Conservation (phyloP, 1,140 invertebrate species). For the Brevipalpus yothersi region DNA sequence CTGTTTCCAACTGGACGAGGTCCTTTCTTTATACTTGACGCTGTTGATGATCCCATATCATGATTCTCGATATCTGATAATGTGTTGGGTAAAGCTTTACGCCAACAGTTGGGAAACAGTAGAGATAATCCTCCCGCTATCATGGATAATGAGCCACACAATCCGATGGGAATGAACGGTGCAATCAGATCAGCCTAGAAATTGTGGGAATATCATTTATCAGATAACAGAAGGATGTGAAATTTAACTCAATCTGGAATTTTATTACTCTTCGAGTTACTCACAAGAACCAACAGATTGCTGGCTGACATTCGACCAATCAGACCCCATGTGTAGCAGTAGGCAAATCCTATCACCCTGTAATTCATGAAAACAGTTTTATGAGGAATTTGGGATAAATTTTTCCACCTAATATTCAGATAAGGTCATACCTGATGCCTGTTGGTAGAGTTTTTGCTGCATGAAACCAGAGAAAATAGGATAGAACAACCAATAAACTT, state of each 20-base stretch:
- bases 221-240: neutral
- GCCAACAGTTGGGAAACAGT: constrained; percentile 7
- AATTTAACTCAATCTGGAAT: neutral
- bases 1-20: neutral
- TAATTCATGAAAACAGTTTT: neutral
- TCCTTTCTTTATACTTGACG: neutral
- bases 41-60: neutral
- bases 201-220: neutral
- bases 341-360: constrained; percentile 11
- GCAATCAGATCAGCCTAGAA: constrained; percentile 3
- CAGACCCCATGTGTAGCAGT: constrained; percentile 9
- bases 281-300: constrained; percentile 10
- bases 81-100: constrained; percentile 11
- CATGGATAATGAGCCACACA: constrained; percentile 10
- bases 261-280: neutral
- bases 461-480: constrained; percentile 7
- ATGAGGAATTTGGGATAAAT: neutral
- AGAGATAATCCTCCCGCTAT: constrained; percentile 8
- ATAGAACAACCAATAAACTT: neutral
- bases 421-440: constrained; percentile 8
- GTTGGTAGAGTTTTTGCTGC: constrained; percentile 12
- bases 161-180: constrained; percentile 5
- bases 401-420: neutral
- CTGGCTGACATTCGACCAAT: constrained; percentile 6
- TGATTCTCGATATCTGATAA: constrained; percentile 7